A percentile compares a stretch with the other conserved stretches of the same genome.
Conservation (phyloP, 2,888 invertebrate genomes). For the Candidula unifasciata region DNA sequence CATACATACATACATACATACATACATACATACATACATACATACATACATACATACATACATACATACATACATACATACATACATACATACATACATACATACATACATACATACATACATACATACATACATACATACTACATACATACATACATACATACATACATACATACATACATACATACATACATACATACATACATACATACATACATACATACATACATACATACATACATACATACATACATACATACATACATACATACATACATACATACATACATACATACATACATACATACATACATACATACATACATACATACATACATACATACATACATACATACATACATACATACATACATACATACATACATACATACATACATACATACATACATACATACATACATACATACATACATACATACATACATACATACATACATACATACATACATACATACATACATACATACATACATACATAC, state of each 20-base stretch:
- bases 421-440: too few relatives aligned
- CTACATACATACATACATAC: constrained; percentile 3
- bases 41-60: background rate
- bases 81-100: constrained; percentile 1
- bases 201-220: constrained; percentile 4
- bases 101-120: constrained; percentile 1
- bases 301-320: background rate
- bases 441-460: too few relatives aligned
- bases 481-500: too few relatives aligned
- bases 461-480: too few relatives aligned
- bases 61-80: background rate
- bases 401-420: too few relatives aligned
- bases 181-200: background rate
- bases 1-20: background rate
- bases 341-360: constrained; percentile 5
- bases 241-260: background rate
- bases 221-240: constrained; percentile 8
- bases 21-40: background rate
- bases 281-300: background rate
- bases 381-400: background rate
- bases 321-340: constrained; percentile 8
- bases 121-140: too few relatives aligned
- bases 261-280: background rate
- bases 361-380: background rate
- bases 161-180: constrained; percentile 1